Conservation (phyloP, 2,113 vertebrate genomes). For the Gopherus flavomarginatus region DNA sequence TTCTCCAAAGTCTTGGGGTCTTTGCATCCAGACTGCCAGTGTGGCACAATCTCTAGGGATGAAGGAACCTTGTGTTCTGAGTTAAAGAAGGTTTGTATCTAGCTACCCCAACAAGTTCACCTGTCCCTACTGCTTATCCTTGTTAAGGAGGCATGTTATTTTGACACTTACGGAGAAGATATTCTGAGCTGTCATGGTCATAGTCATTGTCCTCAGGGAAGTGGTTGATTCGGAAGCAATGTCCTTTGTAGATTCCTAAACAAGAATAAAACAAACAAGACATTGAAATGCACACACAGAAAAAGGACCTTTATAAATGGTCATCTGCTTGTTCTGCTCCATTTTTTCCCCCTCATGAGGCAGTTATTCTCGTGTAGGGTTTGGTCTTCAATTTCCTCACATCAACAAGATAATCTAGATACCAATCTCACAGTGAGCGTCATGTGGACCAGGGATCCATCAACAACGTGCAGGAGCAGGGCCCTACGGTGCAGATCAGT, state of each 20-base stretch:
- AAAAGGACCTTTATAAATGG: background rate
- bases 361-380: background rate
- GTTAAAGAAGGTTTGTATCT: background rate
- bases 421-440: background rate
- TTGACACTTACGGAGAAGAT: constrained; percentile 93
- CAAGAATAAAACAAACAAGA: constrained; percentile 7
- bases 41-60: background rate
- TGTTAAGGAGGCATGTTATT: rapidly evolving
- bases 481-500: constrained; percentile 21
- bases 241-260: constrained; percentile 94
- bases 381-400: background rate
- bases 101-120: background rate
- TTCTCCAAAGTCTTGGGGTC: background rate
- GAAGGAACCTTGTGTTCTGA: background rate
- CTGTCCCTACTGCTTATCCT: rapidly evolving
- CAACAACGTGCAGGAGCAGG: background rate
- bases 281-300: background rate
- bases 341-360: background rate
- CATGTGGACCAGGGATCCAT: background rate
- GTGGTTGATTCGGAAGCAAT: constrained; percentile 97
- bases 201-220: constrained; percentile 97
- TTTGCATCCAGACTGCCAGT: background rate
- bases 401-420: background rate
- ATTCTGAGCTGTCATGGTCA: constrained; percentile 96
- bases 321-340: background rate